A percentile compares a stretch with the other conserved stretches of the same genome.
Conservation (phyloP, 2,888 invertebrate genomes). For the Rhagium mordax region DNA sequence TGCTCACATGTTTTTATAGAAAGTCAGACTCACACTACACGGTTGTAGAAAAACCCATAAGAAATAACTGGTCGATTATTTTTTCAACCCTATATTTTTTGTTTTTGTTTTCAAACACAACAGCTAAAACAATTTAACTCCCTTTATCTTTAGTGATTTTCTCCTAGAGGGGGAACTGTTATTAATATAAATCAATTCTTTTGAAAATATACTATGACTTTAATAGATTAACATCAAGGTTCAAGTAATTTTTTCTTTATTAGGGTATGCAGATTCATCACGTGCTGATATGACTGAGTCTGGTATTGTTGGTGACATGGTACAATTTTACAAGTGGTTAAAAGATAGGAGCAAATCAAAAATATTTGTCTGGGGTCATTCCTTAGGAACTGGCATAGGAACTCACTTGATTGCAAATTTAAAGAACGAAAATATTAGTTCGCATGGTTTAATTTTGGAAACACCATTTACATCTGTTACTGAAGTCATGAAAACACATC, state of each 20-base stretch:
- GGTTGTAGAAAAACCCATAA: no score
- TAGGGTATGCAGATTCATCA: constrained; percentile 62
- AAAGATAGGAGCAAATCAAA: constrained; percentile 51
- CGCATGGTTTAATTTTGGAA: constrained; percentile 62
- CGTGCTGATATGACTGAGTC: constrained; percentile 56
- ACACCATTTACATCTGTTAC: constrained; percentile 63
- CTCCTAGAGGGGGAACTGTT: no score
- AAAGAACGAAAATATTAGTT: constrained; percentile 54
- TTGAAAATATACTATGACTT: no score
- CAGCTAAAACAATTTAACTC: no score
- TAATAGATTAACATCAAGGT: no score
- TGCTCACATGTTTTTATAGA: no score
- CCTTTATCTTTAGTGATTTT: no score
- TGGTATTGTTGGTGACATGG: constrained; percentile 56
- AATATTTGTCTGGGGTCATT: constrained; percentile 63
- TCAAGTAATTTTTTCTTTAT: constrained; percentile 13
- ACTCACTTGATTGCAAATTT: constrained; percentile 58
- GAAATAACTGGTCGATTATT: no score
- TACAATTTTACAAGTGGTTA: constrained; percentile 59
- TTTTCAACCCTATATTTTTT: no score
- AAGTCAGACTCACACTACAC: no score
- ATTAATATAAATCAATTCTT: no score
- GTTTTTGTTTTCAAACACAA: no score
- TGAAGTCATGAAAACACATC: constrained; percentile 60
- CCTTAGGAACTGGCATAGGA: constrained; percentile 59